phyloP scores from a whole-genome alignment of 2,888 invertebrate species.

The Mellilla xanthometata region DNA sequence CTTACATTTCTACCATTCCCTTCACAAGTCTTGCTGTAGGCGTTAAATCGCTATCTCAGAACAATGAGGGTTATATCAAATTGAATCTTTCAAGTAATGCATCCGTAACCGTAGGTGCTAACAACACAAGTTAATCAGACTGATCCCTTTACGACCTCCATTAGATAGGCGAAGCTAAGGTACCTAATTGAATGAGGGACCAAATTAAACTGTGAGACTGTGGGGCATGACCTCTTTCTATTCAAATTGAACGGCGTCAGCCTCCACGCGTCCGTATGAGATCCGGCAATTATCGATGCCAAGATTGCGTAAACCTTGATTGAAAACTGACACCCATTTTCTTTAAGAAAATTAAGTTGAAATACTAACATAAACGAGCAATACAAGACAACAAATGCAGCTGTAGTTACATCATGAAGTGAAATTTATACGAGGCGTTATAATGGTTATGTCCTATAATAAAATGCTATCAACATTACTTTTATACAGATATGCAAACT shows the following conservation, averaged over 20 bases:
- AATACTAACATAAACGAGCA: no score
- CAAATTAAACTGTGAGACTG: constrained; percentile 63
- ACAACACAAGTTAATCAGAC: constrained; percentile 72
- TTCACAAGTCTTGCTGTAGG: constrained; percentile 19
- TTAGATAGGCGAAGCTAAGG: constrained; percentile 71
- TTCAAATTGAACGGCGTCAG: constrained; percentile 68
- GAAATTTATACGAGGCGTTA: no score
- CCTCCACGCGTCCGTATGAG: constrained; percentile 51
- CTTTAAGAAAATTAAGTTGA: not conserved
- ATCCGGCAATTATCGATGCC: constrained; percentile 53
- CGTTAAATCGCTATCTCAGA: constrained; percentile 28
- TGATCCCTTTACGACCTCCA: constrained; percentile 73
- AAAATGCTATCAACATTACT: no score
- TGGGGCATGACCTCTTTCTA: constrained; percentile 75
- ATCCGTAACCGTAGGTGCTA: constrained; percentile 53
- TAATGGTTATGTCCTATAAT: no score
- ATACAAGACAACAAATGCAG: no score
- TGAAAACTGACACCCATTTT: constrained; percentile 42
- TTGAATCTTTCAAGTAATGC: constrained; percentile 48
- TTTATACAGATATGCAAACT: no score
- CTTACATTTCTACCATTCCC: constrained; percentile 15
- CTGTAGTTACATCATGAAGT: no score
- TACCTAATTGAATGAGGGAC: constrained; percentile 78
- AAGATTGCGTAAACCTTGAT: constrained; percentile 52
- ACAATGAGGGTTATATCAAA: constrained; percentile 37